A percentile compares a stretch with the other conserved stretches of the same genome.
phyloP scores from a whole-genome alignment of 2,888 invertebrate species.

The Parasteatoda lunata region DNA sequence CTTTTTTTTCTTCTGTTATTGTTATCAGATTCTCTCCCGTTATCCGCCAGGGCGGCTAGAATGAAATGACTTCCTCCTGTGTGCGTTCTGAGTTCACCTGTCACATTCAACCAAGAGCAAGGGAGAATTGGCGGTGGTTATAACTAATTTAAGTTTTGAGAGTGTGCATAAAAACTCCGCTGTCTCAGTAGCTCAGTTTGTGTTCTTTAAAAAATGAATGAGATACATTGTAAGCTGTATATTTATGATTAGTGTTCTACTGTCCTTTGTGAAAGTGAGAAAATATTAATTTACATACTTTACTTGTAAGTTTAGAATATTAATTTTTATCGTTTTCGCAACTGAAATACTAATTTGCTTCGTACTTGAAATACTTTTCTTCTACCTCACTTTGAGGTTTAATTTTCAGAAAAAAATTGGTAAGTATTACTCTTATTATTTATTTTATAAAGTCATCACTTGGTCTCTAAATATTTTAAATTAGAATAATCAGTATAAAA shows the following conservation, averaged over 20 bases:
- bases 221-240: neutral
- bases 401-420: too few species aligned
- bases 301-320: neutral
- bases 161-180: neutral
- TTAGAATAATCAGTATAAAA: too few species aligned
- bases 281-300: neutral
- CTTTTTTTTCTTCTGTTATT: neutral
- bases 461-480: too few species aligned
- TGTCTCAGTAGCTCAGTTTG: neutral
- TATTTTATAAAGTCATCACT: too few species aligned
- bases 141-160: neutral
- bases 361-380: too few species aligned
- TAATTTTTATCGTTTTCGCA: too few species aligned
- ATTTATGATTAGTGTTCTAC: neutral
- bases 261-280: neutral
- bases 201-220: neutral
- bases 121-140: neutral
- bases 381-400: too few species aligned
- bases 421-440: too few species aligned
- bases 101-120: neutral
- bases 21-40: slow-evolving; percentile 9
- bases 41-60: slow-evolving; percentile 6
- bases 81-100: neutral
- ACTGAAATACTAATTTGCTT: too few species aligned
- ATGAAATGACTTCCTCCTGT: slow-evolving; percentile 4